Conservation (phyloP, 2,888 invertebrate genomes). For the Nymphalis urticae region DNA sequence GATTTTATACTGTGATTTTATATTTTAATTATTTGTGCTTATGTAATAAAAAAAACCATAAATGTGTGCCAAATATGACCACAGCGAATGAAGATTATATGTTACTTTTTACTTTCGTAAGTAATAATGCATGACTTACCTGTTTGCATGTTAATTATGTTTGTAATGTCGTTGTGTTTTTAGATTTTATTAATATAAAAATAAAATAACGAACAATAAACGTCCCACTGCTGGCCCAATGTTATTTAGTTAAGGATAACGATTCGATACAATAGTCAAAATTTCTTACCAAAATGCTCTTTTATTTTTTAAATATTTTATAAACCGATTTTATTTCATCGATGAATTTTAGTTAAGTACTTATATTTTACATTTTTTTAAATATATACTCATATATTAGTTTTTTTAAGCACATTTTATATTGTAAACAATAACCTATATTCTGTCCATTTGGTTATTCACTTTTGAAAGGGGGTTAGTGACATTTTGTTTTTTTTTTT, state of each 20-base stretch:
- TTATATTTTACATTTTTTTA: not conserved
- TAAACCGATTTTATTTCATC: no score
- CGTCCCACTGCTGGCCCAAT: no score
- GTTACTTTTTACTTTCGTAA: conserved; percentile 9
- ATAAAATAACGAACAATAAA: conserved; percentile 4
- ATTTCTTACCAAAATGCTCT: no score
- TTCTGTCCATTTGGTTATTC: no score
- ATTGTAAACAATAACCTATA: conserved; percentile 2
- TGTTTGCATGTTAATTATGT: conserved; percentile 39
- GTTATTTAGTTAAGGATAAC: no score
- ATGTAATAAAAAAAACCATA: conserved; percentile 7
- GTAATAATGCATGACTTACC: conserved; percentile 19
- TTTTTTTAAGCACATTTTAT: not conserved
- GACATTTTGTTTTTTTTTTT: no score
- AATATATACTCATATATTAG: not conserved
- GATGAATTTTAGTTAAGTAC: no score
- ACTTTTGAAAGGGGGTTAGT: no score
- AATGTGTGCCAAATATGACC: conserved; percentile 29
- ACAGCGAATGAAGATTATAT: conserved; percentile 2
- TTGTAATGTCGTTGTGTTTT: conserved; percentile 25
- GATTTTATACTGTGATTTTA: conserved; percentile 50
- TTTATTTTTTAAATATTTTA: no score
- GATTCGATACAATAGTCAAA: no score
- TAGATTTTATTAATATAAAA: conserved; percentile 38
- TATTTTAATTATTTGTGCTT: conserved; percentile 35